Conservation (phyloP, 2,888 invertebrate genomes). For the Gymnoscelis rufifasciata region DNA sequence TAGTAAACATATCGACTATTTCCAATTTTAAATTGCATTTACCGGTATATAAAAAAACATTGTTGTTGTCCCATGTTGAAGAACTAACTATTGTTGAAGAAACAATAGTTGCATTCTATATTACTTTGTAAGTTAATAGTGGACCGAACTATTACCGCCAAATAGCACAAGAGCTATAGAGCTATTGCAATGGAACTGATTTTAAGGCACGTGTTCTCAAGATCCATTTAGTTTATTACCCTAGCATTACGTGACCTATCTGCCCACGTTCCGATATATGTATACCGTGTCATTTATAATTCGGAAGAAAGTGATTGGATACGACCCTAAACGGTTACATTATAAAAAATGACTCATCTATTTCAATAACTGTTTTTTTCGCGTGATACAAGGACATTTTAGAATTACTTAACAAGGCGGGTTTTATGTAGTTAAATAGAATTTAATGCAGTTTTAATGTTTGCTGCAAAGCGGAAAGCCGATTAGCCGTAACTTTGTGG, state of each 20-base stretch:
- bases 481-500: slow-evolving; percentile 47
- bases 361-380: slow-evolving; percentile 33
- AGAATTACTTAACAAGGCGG: slow-evolving; percentile 58
- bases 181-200: slow-evolving; percentile 8
- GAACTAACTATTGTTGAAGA: too few species aligned
- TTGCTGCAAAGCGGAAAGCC: slow-evolving; percentile 55
- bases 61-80: too few species aligned
- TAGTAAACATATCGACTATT: background rate
- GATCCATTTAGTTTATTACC: slow-evolving; percentile 45
- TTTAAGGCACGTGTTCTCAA: slow-evolving; percentile 41
- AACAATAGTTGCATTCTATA: too few species aligned
- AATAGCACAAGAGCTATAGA: slow-evolving; percentile 6
- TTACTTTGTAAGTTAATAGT: too few species aligned
- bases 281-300: slow-evolving; percentile 60
- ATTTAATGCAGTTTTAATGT: slow-evolving; percentile 73
- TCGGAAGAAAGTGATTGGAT: slow-evolving; percentile 36
- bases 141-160: too few species aligned
- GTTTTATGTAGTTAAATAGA: slow-evolving; percentile 61
- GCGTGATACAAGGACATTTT: slow-evolving; percentile 53
- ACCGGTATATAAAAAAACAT: too few species aligned
- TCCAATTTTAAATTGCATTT: too few species aligned
- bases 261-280: slow-evolving; percentile 46
- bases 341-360: slow-evolving; percentile 14
- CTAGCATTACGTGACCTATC: slow-evolving; percentile 57
- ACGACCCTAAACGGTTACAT: slow-evolving; percentile 22